Base-by-base conservation (phyloP, 1,140 invertebrate species). In the Achatina immaculata region DNA sequence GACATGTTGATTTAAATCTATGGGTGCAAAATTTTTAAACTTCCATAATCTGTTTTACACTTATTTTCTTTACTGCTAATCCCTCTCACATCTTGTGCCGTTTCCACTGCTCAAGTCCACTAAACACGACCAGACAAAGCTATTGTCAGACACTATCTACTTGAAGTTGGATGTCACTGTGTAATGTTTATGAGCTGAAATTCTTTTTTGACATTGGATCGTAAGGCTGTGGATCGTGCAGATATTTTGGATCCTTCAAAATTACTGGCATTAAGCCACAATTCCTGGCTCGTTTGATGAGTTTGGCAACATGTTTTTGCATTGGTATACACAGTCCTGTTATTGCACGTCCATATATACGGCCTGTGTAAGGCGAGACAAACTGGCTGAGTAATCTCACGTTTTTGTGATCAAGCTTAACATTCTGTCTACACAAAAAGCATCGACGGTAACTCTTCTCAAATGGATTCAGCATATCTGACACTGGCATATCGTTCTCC, bases 311-410 rank as follows among this genome's bases (percentile, higher is more conserved):
- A 68, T 83, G 68, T 72, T 78, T 86, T 78, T 88, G 87, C 86
- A 88, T 90, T 21, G 85, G 85, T 68, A 88, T 85, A 78, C 85
- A 89, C 24, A 88, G 73, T 9, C 93, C 96, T 43, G 98, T 99
- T 76, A 99, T 96, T 86, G 99, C 95, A 83, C 95, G 93, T 0
- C 95, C 95, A 91, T 99, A 99, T 78, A 98, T 94, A 84, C 94
- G 93, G 16, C 98, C 97, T 19, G 97, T 99, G 86, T 95, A 96
- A 0, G 95, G 94, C 65, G 97, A 99, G 88, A 98, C 95, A 91
- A 99, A 99, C 89, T 99, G 98, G 24, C 96, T 98, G 1, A 99
- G 90, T 9, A 99, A 90, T 77, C 95, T 94, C 0, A 95, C 93
- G 92, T 99, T 99, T 91, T 93, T 99, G 87, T 97, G 99, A 92